Conservation (phyloP, 2,797 vertebrate species). For the Rhynchonycteris naso region DNA sequence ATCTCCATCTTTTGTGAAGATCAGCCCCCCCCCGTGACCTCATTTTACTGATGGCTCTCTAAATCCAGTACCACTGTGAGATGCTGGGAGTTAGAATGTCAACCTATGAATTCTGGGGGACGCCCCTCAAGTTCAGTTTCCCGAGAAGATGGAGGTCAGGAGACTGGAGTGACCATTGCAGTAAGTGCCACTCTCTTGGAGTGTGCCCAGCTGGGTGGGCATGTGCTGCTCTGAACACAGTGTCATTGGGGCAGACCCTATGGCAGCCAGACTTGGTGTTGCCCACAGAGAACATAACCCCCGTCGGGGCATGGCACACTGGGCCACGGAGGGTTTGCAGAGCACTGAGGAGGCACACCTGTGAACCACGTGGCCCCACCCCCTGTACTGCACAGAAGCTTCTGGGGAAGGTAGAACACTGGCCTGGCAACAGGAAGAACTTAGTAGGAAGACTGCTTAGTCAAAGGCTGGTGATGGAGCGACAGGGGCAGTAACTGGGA, state of each 20-base stretch:
- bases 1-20: not conserved
- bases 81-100: not conserved
- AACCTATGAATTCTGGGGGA: not conserved
- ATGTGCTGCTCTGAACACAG: fast-evolving
- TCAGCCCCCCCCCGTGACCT: not conserved
- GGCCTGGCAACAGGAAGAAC: not conserved
- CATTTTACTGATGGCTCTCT: not conserved
- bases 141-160: not conserved
- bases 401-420: not conserved
- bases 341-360: not conserved
- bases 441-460: fast-evolving
- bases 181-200: too few species aligned
- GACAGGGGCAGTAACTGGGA: not conserved
- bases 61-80: not conserved
- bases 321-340: fast-evolving
- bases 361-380: fast-evolving
- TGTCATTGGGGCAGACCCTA: not conserved
- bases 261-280: fast-evolving
- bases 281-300: fast-evolving
- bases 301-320: fast-evolving
- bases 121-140: not conserved
- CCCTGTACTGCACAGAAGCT: not conserved
- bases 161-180: not conserved
- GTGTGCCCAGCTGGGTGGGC: fast-evolving
- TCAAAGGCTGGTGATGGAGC: not conserved